Percentiles rank a stretch among this genome's conserved stretches.
Conservation (phyloP, 2,797 vertebrate genomes). For the Hippocampus kuda region DNA sequence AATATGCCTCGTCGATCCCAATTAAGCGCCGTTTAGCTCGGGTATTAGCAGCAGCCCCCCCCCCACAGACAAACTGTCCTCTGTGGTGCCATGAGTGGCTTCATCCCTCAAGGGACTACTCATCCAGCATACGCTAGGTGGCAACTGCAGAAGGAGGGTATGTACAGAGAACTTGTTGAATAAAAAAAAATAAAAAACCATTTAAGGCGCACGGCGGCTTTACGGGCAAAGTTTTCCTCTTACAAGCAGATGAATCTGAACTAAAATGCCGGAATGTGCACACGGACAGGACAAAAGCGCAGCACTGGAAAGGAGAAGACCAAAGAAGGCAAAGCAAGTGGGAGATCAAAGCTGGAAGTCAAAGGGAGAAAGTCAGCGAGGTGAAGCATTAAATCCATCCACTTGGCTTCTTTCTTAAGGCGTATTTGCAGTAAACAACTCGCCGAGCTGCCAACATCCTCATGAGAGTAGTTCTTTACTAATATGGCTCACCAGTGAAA, state of each 20-base stretch:
- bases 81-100: conserved; percentile 21
- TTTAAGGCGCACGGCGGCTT: conserved; percentile 40
- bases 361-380: not conserved
- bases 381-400: not conserved
- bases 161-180: not conserved
- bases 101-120: conserved; percentile 15
- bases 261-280: conserved; percentile 5
- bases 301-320: conserved; percentile 36
- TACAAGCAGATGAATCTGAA: conserved; percentile 1
- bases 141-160: not conserved
- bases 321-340: conserved; percentile 53
- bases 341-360: conserved; percentile 27
- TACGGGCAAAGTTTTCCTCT: conserved; percentile 6
- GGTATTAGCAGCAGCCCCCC: not conserved
- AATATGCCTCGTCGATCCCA: not conserved
- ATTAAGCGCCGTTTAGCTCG: not conserved
- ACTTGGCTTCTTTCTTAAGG: not conserved
- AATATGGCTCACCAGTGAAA: not conserved
- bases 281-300: not conserved
- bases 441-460: not conserved
- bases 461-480: not conserved
- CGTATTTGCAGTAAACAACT: conserved; percentile 3
- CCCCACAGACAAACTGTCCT: conserved; percentile 8
- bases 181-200: conserved; percentile 11
- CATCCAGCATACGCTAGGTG: not conserved